Evolutionary conservation across 2,888 invertebrate genomes (phyloP).

Genomic region (Eristalis arbustorum): DNA sequence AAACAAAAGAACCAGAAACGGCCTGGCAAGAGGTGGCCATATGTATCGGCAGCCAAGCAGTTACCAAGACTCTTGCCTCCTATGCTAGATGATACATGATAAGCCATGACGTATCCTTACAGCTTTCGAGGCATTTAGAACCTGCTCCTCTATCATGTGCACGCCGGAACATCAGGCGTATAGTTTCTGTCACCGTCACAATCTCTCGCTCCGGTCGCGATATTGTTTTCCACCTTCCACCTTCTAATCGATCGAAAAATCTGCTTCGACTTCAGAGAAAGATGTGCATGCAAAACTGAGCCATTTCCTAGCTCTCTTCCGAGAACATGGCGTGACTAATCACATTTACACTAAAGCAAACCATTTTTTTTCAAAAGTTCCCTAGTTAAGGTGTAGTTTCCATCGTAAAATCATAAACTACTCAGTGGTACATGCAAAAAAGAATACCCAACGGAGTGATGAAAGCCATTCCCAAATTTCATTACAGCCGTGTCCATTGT

Average conservation of each 20-base stretch:
- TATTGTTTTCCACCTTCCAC: not conserved
- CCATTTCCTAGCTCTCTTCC: not conserved
- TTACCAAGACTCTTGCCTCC: too few relatives aligned
- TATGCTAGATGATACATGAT: too few relatives aligned
- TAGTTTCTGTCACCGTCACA: too few relatives aligned
- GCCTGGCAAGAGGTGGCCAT: too few relatives aligned
- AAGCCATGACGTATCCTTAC: too few relatives aligned
- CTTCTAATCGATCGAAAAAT: not conserved
- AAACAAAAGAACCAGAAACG: too few relatives aligned
- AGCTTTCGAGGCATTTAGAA: not conserved
- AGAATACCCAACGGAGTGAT: not conserved
- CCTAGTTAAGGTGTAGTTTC: not conserved
- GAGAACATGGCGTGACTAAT: not conserved
- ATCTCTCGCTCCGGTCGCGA: too few relatives aligned
- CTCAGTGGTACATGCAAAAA: not conserved
- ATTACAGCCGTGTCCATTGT: not conserved
- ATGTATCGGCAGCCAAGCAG: too few relatives aligned
- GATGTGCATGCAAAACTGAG: not conserved
- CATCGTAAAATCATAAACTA: not conserved
- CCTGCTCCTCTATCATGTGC: not conserved
- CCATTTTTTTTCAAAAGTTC: not conserved
- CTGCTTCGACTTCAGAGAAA: not conserved
- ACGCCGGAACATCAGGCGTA: too few relatives aligned
- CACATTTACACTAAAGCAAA: not conserved
- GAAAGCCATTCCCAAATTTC: not conserved